Conservation (phyloP, 2,113 vertebrate genomes). For the Camelus dromedarius region DNA sequence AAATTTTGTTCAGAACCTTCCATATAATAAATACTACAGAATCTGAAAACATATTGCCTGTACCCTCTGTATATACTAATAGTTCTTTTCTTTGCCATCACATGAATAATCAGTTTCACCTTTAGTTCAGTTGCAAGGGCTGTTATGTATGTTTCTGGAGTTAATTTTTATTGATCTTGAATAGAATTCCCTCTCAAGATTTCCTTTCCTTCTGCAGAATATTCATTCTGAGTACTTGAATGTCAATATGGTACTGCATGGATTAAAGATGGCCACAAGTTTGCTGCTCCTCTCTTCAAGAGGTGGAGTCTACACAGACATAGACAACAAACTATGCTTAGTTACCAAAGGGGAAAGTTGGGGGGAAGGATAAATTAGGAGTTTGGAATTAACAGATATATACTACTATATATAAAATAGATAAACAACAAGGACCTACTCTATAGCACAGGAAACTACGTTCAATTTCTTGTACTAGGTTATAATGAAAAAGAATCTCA, state of each 20-base stretch:
- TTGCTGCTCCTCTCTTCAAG: neutral
- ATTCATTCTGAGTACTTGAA: neutral
- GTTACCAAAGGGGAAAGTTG: no score
- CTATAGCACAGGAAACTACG: no score
- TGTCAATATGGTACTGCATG: neutral
- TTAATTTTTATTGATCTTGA: constrained; percentile 25
- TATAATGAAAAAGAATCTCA: no score
- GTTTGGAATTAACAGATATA: no score
- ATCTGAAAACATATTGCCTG: neutral
- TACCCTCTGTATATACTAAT: neutral
- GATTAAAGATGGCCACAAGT: neutral
- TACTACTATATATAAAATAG: no score
- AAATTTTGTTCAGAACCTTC: constrained; percentile 22
- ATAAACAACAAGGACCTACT: no score
- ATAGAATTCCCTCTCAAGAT: constrained; percentile 3
- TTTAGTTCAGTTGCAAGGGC: neutral
- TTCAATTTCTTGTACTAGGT: no score
- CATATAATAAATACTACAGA: neutral
- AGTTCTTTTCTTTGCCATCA: neutral
- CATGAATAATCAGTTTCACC: neutral
- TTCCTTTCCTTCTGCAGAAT: neutral
- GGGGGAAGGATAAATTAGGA: no score
- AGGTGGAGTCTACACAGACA: neutral
- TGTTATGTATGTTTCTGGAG: neutral
- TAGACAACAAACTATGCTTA: no score